Base-by-base conservation (phyloP, 2,113 vertebrate genomes). In the Conger conger region DNA sequence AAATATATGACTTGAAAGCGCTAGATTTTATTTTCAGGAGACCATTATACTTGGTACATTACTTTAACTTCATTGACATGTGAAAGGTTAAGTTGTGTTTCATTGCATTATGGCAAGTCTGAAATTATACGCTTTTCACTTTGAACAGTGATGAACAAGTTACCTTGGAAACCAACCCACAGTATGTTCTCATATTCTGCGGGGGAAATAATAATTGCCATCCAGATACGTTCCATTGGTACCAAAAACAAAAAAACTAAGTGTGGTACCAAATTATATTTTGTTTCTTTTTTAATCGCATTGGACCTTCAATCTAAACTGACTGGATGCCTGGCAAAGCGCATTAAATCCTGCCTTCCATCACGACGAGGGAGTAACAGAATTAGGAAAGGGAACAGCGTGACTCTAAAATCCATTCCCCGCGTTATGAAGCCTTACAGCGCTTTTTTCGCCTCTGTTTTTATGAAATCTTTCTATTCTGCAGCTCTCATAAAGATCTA, bases 101-200 rank as follows among this genome's bases (percentile, higher is more conserved):
- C 40, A 50, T 42, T 37, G 40, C 79, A 53, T 76, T 81, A 35
- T 35, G 84, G 36, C 30, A 81, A 73, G 63, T 57, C 79, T 35
- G 45, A 82, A 84, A 83, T 81, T 81, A 83, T 82, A 84, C 37
- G 60, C 50, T 37, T 73, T 85, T 89, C 60, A 30, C 82, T 84
- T 85, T 85, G 81, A 85, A 85, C 60, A 30, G 27, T 80, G 82
- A 83, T 85, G 81, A 85, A 85, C 60, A 53, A 68, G 83, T 89
- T 85, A 73, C 79, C 83, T 79, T 87, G 87, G 93, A 90, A 93
- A 93, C 93, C 87, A 87, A 84, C 87, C 88, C 87, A 90, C 88
- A 63, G 84, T 84, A 86, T 82, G 85, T 84, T 80, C 84, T 86
- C 76, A 83, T 90, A 90, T 86, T 90, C 27, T 82, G 89, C 78